Conservation (phyloP, 2,888 invertebrate genomes). For the Sphaerophoria taeniata region DNA sequence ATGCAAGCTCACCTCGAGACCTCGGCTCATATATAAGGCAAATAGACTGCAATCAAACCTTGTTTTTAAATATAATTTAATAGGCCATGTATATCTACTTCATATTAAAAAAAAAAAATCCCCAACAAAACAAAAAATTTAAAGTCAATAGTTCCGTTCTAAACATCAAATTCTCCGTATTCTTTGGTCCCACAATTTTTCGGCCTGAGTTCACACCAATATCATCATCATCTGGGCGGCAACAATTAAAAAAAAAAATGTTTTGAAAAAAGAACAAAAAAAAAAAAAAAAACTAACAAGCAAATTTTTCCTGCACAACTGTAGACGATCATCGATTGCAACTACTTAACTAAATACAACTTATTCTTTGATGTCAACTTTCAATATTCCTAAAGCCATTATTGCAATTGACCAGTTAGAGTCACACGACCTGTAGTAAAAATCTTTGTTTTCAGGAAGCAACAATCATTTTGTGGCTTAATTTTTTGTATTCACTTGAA, state of each 20-base stretch:
- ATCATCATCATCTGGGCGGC: too few relatives aligned
- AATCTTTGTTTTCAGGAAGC: neutral
- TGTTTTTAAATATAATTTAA: too few relatives aligned
- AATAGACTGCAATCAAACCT: too few relatives aligned
- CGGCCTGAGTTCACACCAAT: too few relatives aligned
- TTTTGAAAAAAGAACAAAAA: neutral
- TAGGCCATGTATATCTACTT: too few relatives aligned
- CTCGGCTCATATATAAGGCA: too few relatives aligned
- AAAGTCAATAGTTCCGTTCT: too few relatives aligned
- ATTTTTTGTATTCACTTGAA: conserved; percentile 8
- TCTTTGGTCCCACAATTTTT: too few relatives aligned
- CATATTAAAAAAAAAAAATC: too few relatives aligned
- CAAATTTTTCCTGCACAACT: conserved; percentile 28
- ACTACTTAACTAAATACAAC: neutral
- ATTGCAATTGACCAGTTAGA: conserved; percentile 46
- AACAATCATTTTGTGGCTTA: neutral
- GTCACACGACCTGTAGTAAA: conserved; percentile 24
- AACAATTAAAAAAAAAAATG: neutral
- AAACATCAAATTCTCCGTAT: too few relatives aligned
- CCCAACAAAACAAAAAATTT: too few relatives aligned
- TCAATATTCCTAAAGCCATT: conserved; percentile 47
- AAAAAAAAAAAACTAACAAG: neutral
- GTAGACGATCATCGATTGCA: conserved; percentile 46
- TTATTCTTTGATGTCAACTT: conserved; percentile 46
- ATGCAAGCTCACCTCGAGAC: too few relatives aligned